These are phyloP conservation scores for Spermophilus dauricus DNA, from an alignment of 2,113 vertebrate species.

Conservation along the genomic window DNA sequence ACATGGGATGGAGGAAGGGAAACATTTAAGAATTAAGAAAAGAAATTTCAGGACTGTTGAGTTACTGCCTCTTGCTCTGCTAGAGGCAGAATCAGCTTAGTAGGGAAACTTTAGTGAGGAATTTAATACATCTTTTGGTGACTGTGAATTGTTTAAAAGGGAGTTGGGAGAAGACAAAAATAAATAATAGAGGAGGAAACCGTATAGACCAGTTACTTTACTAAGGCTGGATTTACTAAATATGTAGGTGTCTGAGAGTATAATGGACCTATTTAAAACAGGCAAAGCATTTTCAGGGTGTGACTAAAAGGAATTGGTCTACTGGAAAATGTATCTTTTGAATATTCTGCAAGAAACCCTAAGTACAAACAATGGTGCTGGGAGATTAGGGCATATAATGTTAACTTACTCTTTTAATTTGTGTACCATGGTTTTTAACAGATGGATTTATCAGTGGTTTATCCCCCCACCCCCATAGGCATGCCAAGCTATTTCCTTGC, in stretches of 20 bases:
- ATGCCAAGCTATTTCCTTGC: slow-evolving; percentile 71
- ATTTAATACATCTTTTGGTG: slow-evolving; percentile 80
- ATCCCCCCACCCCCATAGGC: slow-evolving; percentile 14
- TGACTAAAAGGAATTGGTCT: slow-evolving; percentile 73
- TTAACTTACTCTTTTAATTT: slow-evolving; percentile 75
- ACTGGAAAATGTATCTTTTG: slow-evolving; percentile 77
- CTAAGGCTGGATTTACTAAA: slow-evolving; percentile 69
- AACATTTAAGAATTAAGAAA: slow-evolving; percentile 84
- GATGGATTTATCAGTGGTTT: slow-evolving; percentile 74
- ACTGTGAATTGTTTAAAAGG: slow-evolving; percentile 79
- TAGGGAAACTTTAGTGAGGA: slow-evolving; percentile 77
- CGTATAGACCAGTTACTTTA: slow-evolving; percentile 65
- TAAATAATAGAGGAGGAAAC: slow-evolving; percentile 78
- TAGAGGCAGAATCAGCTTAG: slow-evolving; percentile 79
- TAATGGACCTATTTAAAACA: slow-evolving; percentile 76
- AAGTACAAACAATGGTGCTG: slow-evolving; percentile 57
- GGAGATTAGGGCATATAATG: slow-evolving; percentile 74
- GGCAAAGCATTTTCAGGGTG: slow-evolving; percentile 72
- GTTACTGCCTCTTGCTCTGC: slow-evolving; percentile 65
- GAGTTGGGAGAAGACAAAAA: slow-evolving; percentile 78
- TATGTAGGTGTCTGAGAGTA: slow-evolving; percentile 68
- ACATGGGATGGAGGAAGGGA: slow-evolving; percentile 81
- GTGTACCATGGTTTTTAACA: slow-evolving; percentile 75
- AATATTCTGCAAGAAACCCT: slow-evolving; percentile 72
- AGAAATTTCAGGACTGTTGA: slow-evolving; percentile 72